A percentile compares a stretch with the other conserved stretches of the same genome.
phyloP scores from a whole-genome alignment of 1,140 invertebrate genomes.

The Cydia fagiglandana region DNA sequence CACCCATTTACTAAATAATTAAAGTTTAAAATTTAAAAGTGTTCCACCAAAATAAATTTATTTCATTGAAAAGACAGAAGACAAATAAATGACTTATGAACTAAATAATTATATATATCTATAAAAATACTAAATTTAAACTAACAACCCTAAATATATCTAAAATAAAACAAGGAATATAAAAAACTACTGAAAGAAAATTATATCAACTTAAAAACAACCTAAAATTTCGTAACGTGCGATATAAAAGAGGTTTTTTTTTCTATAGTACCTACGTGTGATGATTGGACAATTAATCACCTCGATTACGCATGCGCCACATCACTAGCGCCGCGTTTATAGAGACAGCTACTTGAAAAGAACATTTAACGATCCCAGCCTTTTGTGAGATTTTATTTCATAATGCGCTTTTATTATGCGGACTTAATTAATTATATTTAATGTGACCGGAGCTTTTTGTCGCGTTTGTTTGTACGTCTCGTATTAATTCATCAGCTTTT shows the following conservation, averaged over 20 bases:
- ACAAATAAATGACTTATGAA: too few relatives aligned
- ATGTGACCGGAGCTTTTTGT: slow-evolving; percentile 52
- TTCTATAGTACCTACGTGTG: slow-evolving; percentile 31
- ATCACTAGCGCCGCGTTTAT: slow-evolving; percentile 53
- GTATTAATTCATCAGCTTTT: slow-evolving; percentile 27
- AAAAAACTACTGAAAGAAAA: too few relatives aligned
- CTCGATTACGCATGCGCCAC: slow-evolving; percentile 46
- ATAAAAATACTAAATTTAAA: too few relatives aligned
- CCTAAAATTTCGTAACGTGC: slow-evolving; percentile 31
- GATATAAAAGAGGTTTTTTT: slow-evolving; percentile 34
- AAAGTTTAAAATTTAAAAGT: too few relatives aligned
- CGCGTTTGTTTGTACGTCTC: slow-evolving; percentile 35
- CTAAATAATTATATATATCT: too few relatives aligned
- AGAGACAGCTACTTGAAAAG: slow-evolving; percentile 49
- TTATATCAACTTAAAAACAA: background rate
- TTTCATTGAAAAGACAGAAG: too few relatives aligned
- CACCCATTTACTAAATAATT: too few relatives aligned
- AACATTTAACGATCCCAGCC: slow-evolving; percentile 46
- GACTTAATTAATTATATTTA: slow-evolving; percentile 72
- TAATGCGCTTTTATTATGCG: slow-evolving; percentile 55
- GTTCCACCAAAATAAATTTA: too few relatives aligned
- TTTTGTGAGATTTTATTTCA: slow-evolving; percentile 48
- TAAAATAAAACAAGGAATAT: too few relatives aligned
- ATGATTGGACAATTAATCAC: slow-evolving; percentile 50
- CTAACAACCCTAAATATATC: too few relatives aligned